Percentiles rank a stretch among this genome's conserved stretches.
Conservation (phyloP, 2,797 vertebrate genomes). For the Serranus cabrilla region DNA sequence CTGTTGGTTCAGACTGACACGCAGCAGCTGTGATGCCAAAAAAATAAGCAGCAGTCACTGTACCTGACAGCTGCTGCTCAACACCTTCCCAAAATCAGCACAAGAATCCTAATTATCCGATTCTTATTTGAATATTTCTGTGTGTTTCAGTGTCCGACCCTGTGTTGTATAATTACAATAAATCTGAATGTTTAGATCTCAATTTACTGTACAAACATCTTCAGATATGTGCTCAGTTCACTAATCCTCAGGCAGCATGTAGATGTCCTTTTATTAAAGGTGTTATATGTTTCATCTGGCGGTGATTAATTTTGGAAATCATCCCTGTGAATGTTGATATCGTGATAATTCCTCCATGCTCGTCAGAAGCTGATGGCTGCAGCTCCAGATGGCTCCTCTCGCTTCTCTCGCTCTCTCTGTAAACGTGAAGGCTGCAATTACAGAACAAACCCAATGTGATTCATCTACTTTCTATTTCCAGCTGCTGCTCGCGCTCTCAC, state of each 20-base stretch:
- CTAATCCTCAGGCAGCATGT: neutral
- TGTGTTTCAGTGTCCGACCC: no score
- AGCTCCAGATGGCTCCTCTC: conserved; percentile 62
- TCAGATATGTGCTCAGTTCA: neutral
- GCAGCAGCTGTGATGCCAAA: neutral
- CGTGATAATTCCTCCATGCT: conserved; percentile 24
- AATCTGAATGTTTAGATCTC: neutral
- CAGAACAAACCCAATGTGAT: conserved; percentile 50
- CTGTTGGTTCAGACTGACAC: no score
- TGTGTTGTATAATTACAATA: neutral
- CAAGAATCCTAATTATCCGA: no score
- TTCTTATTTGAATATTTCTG: neutral
- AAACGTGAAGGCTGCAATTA: conserved; percentile 52
- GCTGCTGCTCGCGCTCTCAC: conserved; percentile 48
- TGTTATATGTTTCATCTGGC: conserved; percentile 34
- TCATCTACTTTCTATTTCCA: conserved; percentile 70
- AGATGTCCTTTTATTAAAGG: conserved; percentile 12
- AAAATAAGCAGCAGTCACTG: neutral
- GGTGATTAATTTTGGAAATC: conserved; percentile 34
- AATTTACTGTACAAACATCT: neutral
- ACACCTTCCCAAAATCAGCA: no score
- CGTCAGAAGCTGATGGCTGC: conserved; percentile 13
- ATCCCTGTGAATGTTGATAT: conserved; percentile 31
- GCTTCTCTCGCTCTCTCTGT: conserved; percentile 10
- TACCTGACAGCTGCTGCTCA: neutral